These are phyloP conservation scores for Carettochelys insculpta DNA, from an alignment of 2,113 vertebrate species.

Conservation along the genomic window DNA sequence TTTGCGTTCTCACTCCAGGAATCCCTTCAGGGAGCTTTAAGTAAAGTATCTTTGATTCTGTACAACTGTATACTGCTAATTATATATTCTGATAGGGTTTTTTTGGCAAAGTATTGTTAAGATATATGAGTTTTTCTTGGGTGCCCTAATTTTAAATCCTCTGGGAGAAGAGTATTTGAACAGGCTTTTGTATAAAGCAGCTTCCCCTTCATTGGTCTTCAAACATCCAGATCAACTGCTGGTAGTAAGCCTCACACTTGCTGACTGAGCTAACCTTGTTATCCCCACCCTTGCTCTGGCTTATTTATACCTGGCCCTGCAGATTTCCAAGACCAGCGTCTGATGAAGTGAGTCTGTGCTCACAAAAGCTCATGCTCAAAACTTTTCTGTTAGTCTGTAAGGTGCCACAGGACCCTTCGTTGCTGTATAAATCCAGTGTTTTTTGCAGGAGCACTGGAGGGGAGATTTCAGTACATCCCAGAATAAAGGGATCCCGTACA, in stretches of 20 bases:
- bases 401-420: too few relatives aligned
- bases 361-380: too few relatives aligned
- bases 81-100: background rate
- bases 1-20: constrained; percentile 34
- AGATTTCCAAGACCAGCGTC: too few relatives aligned
- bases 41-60: constrained; percentile 2
- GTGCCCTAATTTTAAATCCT: background rate
- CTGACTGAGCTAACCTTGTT: too few relatives aligned
- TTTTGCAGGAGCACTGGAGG: background rate
- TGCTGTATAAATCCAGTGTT: background rate
- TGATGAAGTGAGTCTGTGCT: too few relatives aligned
- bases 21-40: constrained; percentile 17
- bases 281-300: too few relatives aligned
- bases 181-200: background rate
- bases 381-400: too few relatives aligned
- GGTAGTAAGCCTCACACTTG: too few relatives aligned
- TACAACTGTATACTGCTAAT: background rate
- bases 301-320: too few relatives aligned
- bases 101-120: background rate
- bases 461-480: background rate
- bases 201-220: too few relatives aligned
- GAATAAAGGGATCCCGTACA: fast-evolving
- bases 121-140: background rate
- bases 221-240: too few relatives aligned
- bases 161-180: background rate